phyloP scores from a whole-genome alignment of 2,888 invertebrate genomes.

The Orthosia gothica region DNA sequence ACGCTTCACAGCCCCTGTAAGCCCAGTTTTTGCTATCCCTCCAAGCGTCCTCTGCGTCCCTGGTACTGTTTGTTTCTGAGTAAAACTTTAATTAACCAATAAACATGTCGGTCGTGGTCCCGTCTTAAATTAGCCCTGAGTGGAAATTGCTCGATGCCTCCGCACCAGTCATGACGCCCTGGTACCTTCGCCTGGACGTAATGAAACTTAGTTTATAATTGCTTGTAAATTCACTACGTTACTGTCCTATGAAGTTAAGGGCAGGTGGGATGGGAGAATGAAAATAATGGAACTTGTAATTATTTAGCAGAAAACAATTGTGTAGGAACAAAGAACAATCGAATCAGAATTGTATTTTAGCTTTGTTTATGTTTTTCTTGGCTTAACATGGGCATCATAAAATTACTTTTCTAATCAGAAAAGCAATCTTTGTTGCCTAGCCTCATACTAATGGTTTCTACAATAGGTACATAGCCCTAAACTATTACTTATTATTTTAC shows the following conservation, averaged over 20 bases:
- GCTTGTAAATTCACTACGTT: conserved; percentile 66
- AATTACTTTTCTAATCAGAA: not conserved
- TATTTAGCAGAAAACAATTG: conserved; percentile 25
- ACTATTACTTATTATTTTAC: too few species aligned
- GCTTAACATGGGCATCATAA: not conserved
- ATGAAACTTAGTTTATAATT: conserved; percentile 71
- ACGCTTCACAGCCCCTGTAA: conserved; percentile 10
- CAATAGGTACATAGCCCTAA: too few species aligned
- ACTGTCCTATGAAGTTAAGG: conserved; percentile 65
- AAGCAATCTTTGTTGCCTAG: not conserved
- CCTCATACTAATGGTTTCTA: not conserved
- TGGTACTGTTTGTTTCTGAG: conserved; percentile 85
- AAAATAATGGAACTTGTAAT: conserved; percentile 31
- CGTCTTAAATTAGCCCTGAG: conserved; percentile 85
- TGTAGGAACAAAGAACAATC: not conserved
- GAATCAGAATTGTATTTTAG: not conserved
- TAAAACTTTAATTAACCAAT: conserved; percentile 92
- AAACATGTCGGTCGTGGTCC: conserved; percentile 88
- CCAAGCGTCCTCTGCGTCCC: conserved; percentile 74
- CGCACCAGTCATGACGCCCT: conserved; percentile 71
- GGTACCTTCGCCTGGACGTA: conserved; percentile 65
- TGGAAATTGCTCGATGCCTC: conserved; percentile 77
- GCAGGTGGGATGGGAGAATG: conserved; percentile 30
- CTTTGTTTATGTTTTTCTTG: not conserved
- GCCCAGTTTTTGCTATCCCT: conserved; percentile 73